These are phyloP conservation scores for Salvelinus alpinus DNA, from an alignment of 2,113 vertebrate species.

Conservation along the genomic window DNA sequence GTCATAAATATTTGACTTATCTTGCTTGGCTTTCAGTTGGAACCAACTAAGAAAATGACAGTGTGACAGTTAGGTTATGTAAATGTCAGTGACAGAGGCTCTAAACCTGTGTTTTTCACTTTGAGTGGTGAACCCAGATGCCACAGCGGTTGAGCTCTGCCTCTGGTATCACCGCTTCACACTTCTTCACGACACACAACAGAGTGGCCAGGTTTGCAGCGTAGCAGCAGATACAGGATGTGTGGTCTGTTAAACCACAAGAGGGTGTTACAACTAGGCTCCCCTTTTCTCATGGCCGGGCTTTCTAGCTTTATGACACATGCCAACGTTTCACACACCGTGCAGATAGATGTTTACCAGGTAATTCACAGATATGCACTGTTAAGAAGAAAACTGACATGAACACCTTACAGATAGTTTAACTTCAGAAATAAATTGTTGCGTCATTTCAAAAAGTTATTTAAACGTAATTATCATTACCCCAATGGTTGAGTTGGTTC, in stretches of 20 bases:
- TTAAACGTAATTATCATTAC: too few relatives aligned
- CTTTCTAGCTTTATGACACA: constrained; percentile 21
- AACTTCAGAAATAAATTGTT: too few relatives aligned
- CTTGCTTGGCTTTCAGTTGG: too few relatives aligned
- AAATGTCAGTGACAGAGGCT: not conserved
- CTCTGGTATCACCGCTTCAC: constrained; percentile 37
- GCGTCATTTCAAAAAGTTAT: too few relatives aligned
- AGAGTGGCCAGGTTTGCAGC: constrained; percentile 16
- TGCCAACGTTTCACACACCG: not conserved
- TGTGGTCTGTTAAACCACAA: constrained; percentile 67
- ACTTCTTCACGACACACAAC: constrained; percentile 29
- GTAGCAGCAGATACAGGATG: constrained; percentile 53
- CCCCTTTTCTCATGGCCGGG: constrained; percentile 12
- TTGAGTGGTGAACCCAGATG: constrained; percentile 56
- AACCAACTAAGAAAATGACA: too few relatives aligned
- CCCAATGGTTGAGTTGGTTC: too few relatives aligned
- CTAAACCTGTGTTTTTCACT: constrained; percentile 73
- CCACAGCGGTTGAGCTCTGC: constrained; percentile 12
- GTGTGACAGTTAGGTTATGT: too few relatives aligned
- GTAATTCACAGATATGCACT: too few relatives aligned
- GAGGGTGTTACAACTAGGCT: constrained; percentile 45
- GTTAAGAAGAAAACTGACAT: too few relatives aligned
- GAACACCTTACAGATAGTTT: too few relatives aligned
- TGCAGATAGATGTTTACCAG: too few relatives aligned
- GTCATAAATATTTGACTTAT: too few relatives aligned